Base-by-base conservation (phyloP, 92 coral and sea anemone genomes). In the Zoanthus sansibaricus region DNA sequence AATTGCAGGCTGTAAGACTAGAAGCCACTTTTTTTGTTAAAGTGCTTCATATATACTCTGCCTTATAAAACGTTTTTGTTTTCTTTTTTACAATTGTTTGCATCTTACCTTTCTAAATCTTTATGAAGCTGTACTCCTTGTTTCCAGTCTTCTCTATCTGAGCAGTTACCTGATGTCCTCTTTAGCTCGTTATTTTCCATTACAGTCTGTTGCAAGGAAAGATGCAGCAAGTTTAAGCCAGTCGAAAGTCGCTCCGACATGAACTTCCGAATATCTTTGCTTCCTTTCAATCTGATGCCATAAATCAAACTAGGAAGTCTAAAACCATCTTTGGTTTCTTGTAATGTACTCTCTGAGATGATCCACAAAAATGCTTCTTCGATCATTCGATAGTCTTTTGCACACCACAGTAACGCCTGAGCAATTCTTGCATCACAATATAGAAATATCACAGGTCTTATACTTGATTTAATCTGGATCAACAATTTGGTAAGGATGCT, bases 221-320 rank as follows among this genome's bases (percentile, higher is more conserved):
- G 33, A 59, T 76, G 83, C 6, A 95, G 11, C 25, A 95, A 32
- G 73, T 87, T 77, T 52, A 82, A 91, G 48, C 93, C 87, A 18
- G 87, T 80, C 12, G 45, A 68, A 16, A 95, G 78, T 44, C 87
- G 91, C 17, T 69, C 88, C 75, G 89, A 55, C 79, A 77, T 82
- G 25, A 90, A 86, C 30, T 84, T 59, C 10, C 79, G 84, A n/a
- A 42, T 52, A 37, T 55, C 75, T 3, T 80, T 68, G 16, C 16
- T 69, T 21, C 83, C 89, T 16, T 87, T 67, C 9, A 83, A 80
- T 37, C 93, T 75, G 18, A 93, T 84, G n/a, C 86, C 92, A 77
- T 95, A 91, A 46, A 93, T 93, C 11, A 86, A 76, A 48, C 98
- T 95, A 2, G 98, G 98, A 25, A 95, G 83, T 45, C 83, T 85